Evolutionary conservation across 2,797 vertebrate genomes (phyloP).

Genomic region (Xenentodon cancila): DNA sequence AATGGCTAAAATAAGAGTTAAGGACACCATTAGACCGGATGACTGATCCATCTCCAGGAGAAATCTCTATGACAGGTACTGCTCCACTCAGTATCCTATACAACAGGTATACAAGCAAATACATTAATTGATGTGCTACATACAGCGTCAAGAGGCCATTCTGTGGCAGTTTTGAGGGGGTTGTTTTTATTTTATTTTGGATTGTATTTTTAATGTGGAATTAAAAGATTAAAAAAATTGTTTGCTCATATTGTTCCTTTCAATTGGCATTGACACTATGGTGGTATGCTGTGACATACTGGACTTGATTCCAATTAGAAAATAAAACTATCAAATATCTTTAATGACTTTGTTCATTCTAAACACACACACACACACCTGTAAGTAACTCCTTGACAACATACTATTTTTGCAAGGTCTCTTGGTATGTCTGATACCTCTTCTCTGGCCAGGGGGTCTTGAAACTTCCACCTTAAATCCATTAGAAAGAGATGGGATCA

Average conservation of each 20-base stretch:
- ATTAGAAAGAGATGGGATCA: background rate
- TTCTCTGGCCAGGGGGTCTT: conserved; percentile 63
- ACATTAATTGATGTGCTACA: background rate
- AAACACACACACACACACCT: conserved; percentile 73
- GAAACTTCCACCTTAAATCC: conserved; percentile 84
- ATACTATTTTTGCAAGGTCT: conserved; percentile 86
- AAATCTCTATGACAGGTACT: conserved; percentile 83
- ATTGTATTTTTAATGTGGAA: too few relatives aligned
- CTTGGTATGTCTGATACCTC: conserved; percentile 64
- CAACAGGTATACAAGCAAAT: conserved; percentile 8
- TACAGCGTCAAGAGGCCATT: too few relatives aligned
- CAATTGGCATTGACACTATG: too few relatives aligned
- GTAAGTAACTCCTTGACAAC: conserved; percentile 86
- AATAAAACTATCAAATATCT: too few relatives aligned
- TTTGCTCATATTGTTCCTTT: too few relatives aligned
- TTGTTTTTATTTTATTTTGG: too few relatives aligned
- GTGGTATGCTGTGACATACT: too few relatives aligned
- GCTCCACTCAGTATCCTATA: conserved; percentile 82
- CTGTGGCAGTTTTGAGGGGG: too few relatives aligned
- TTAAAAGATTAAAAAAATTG: too few relatives aligned
- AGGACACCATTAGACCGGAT: conserved; percentile 87
- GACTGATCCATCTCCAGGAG: conserved; percentile 89
- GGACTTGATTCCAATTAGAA: too few relatives aligned
- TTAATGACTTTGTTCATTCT: background rate
- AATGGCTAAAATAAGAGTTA: conserved; percentile 86